Conservation (phyloP, 2,797 vertebrate species). For the Hipposideros larvatus region DNA sequence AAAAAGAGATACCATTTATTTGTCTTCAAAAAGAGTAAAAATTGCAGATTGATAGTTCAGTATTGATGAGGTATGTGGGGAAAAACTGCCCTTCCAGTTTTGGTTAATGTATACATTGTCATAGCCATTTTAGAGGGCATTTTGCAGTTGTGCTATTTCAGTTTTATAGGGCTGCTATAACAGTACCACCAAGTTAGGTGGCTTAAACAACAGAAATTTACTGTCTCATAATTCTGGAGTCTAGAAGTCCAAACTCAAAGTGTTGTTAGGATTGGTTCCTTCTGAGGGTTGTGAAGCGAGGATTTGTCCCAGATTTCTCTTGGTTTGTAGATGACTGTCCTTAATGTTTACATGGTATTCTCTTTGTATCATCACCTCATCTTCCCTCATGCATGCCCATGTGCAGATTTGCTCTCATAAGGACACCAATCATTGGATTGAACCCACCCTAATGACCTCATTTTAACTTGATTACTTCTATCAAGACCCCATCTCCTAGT, state of each 20-base stretch:
- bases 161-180: not conserved
- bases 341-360: accelerated
- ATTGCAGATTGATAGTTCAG: not conserved
- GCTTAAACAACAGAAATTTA: not conserved
- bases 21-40: conserved; percentile 1
- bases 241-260: not conserved
- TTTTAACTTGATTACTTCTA: not conserved
- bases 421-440: not conserved
- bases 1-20: not conserved
- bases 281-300: not conserved
- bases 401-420: not conserved
- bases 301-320: not conserved
- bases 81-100: not conserved
- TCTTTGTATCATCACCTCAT: not conserved
- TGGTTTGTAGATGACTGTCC: not conserved
- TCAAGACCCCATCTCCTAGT: not conserved
- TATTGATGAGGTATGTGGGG: not conserved
- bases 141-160: not conserved
- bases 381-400: not conserved
- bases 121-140: not conserved
- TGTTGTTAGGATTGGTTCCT: not conserved
- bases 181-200: not conserved
- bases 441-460: not conserved
- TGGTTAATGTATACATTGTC: not conserved
- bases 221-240: not conserved